phyloP scores from a whole-genome alignment of 35 echinoderm and acorn worm species.

The Stichopus chloronotus region DNA sequence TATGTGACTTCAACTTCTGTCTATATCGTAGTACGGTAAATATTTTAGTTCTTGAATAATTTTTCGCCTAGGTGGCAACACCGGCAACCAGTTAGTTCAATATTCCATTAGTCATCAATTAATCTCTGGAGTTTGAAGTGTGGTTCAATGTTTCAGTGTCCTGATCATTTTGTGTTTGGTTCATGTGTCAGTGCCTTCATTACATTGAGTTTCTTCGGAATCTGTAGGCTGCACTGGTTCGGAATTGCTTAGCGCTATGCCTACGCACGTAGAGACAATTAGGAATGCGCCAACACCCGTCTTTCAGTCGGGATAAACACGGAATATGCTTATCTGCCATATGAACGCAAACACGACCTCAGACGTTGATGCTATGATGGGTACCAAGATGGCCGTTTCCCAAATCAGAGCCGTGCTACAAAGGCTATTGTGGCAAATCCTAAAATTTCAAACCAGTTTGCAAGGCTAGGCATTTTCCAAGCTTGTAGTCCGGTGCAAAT shows the following conservation, averaged over 20 bases:
- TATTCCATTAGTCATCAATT: too few species aligned
- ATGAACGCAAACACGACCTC: conserved; percentile 46
- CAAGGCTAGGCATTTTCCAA: neutral
- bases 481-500: neutral
- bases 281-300: conserved; percentile 13
- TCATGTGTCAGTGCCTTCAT: too few species aligned
- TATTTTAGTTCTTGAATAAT: too few species aligned
- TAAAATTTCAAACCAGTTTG: neutral
- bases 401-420: neutral
- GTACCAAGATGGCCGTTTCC: conserved; percentile 35
- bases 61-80: too few species aligned
- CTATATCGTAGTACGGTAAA: too few species aligned
- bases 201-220: too few species aligned
- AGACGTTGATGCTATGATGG: conserved; percentile 15
- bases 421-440: neutral
- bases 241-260: conserved; percentile 26
- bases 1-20: too few species aligned
- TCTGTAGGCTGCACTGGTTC: too few species aligned
- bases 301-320: conserved; percentile 11
- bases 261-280: conserved; percentile 35
- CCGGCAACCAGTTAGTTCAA: too few species aligned
- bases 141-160: too few species aligned
- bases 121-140: too few species aligned
- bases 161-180: too few species aligned
- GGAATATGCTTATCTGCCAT: conserved; percentile 44